phyloP scores from a whole-genome alignment of 1,140 invertebrate genomes.

The Grapholita molesta region DNA sequence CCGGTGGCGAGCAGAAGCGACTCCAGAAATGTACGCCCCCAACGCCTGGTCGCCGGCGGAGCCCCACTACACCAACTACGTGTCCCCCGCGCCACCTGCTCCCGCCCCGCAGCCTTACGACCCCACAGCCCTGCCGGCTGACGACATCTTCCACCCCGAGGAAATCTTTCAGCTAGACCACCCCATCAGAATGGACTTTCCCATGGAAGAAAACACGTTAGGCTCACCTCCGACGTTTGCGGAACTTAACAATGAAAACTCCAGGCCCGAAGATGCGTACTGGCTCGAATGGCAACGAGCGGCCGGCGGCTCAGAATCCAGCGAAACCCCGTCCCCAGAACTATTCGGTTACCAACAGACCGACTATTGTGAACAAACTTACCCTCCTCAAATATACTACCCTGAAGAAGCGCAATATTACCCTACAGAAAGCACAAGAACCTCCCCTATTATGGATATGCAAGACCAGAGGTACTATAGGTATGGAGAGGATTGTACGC shows the following conservation, averaged over 20 bases:
- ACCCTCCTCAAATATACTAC: conserved; percentile 52
- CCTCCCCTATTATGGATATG: conserved; percentile 49
- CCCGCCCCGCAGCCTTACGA: conserved; percentile 53
- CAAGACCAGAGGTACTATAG: conserved; percentile 60
- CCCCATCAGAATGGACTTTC: conserved; percentile 82
- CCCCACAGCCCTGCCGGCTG: conserved; percentile 72
- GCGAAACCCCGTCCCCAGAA: conserved; percentile 78
- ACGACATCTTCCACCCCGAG: conserved; percentile 87
- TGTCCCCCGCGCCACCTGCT: conserved; percentile 35
- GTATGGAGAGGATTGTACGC: conserved; percentile 54
- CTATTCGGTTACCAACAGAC: conserved; percentile 62
- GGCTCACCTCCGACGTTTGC: conserved; percentile 84
- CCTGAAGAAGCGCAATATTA: conserved; percentile 66
- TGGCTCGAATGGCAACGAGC: conserved; percentile 71
- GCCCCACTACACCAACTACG: conserved; percentile 50
- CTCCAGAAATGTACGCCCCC: conserved; percentile 43
- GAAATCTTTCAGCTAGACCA: conserved; percentile 88
- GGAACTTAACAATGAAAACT: conserved; percentile 83
- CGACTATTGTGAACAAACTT: conserved; percentile 61
- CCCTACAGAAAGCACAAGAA: conserved; percentile 47
- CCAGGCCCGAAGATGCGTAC: conserved; percentile 77
- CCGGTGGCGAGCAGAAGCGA: conserved; percentile 53
- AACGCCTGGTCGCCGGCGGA: conserved; percentile 53
- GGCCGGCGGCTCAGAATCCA: conserved; percentile 64
- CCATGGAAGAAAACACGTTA: conserved; percentile 68